These are phyloP conservation scores for Agrilus biguttatus DNA, from an alignment of 2,888 invertebrate genomes.

Conservation along the genomic window DNA sequence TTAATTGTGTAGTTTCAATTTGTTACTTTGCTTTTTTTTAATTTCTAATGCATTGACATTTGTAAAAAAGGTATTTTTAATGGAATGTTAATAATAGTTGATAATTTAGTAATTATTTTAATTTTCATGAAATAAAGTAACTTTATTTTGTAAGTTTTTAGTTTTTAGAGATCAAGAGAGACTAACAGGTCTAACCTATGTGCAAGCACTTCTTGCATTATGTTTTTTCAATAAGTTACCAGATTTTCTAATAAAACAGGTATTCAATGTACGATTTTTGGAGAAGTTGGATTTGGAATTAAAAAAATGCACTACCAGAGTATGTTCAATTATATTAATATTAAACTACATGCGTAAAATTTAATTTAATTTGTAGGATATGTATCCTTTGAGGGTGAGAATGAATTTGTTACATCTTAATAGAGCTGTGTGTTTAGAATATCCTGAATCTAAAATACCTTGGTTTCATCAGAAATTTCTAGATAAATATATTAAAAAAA, in stretches of 20 bases:
- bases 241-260: conserved; percentile 34
- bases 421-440: conserved; percentile 46
- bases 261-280: conserved; percentile 45
- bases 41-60: too few species aligned
- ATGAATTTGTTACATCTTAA: conserved; percentile 45
- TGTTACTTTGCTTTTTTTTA: too few species aligned
- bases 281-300: conserved; percentile 43
- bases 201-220: conserved; percentile 38
- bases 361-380: conserved; percentile 27
- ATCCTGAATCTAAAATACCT: conserved; percentile 45
- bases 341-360: not conserved
- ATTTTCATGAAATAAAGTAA: not conserved
- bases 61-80: too few species aligned
- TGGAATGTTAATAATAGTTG: too few species aligned
- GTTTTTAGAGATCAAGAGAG: conserved; percentile 38
- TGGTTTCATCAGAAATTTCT: conserved; percentile 51
- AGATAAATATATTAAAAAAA: conserved; percentile 9
- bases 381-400: conserved; percentile 39
- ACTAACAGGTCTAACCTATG: conserved; percentile 35
- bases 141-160: conserved; percentile 12
- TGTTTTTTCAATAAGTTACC: conserved; percentile 39
- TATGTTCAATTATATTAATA: conserved; percentile 12
- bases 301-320: conserved; percentile 38
- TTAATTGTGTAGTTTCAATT: too few species aligned
- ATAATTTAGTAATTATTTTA: too few species aligned